These are phyloP conservation scores for Slavum lentiscoides DNA, from an alignment of 2,888 invertebrate species.

Conservation along the genomic window DNA sequence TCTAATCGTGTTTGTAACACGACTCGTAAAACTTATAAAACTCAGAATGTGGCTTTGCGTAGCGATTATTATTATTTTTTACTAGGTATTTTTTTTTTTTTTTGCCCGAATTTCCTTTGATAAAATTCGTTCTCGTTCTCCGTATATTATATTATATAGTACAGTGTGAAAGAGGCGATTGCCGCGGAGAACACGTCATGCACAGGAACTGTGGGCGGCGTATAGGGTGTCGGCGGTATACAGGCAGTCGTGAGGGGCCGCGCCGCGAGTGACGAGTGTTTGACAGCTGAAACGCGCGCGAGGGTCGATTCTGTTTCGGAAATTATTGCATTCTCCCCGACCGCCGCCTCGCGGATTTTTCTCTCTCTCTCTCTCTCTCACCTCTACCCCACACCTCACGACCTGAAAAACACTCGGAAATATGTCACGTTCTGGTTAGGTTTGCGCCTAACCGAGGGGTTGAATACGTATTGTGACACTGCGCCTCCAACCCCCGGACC, in stretches of 20 bases:
- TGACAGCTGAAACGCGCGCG: conserved; percentile 49
- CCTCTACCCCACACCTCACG: neutral
- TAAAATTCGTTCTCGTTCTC: conserved; percentile 6
- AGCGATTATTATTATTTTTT: conserved; percentile 13
- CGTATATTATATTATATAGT: too few species aligned
- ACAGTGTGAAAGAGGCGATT: too few species aligned
- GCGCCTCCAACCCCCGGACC: neutral
- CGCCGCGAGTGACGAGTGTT: conserved; percentile 48
- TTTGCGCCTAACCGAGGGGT: conserved; percentile 23
- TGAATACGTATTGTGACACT: conserved; percentile 5
- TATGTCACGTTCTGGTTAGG: conserved; percentile 48
- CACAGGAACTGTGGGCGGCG: neutral
- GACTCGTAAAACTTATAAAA: too few species aligned
- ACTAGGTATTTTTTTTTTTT: neutral
- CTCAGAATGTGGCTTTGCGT: too few species aligned
- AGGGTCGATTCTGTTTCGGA: conserved; percentile 48
- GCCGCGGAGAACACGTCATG: conserved; percentile 20
- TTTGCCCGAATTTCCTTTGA: neutral
- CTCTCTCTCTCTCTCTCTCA: too few species aligned
- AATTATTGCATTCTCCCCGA: conserved; percentile 36
- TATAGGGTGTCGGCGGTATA: neutral
- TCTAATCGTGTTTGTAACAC: too few species aligned
- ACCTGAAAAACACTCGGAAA: conserved; percentile 44
- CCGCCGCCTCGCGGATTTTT: neutral
- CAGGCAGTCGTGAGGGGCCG: neutral